Evolutionary conservation across 2,888 invertebrate genomes (phyloP), one percentile per base, ranked within the genome.

Genomic region (Aspidiotus rigidus): DNA sequence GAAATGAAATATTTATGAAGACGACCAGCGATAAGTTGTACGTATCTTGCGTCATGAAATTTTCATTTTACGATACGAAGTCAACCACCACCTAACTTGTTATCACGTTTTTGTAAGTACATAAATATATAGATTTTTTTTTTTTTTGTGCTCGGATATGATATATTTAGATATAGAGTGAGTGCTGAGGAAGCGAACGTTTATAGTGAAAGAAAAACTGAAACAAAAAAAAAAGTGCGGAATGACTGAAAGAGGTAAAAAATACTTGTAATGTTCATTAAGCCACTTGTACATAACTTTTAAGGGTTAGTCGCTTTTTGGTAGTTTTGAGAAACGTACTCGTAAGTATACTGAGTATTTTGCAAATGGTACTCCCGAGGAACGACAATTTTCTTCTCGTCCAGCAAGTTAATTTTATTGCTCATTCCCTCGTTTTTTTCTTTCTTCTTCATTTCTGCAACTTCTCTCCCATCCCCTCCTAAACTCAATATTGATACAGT

Each of bases 41-140:
- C 28, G 39, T 63, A 63, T 63, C 63, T 49, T 49, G 53, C 53
- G 53, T 63, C 63, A 53, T 63, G 53, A 63, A 63, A 63, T 63
- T 63, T 63, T 53, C 53, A 63, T 63, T 63, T 63, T 63, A 63
- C 63, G 63, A 63, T 53, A 16, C 6, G 17, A 53, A 17, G n/a
- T 53, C 39, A 53, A 63, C 53, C 63, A 17, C 44, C 39, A n/a
- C n/a, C 49, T 40, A 9, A 62, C 44, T 62, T 62, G 42, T 63
- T 63, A 63, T 63, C 63, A 63, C 63, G 63, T 63, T 63, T 63
- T 62, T 17, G 62, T 62, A 17, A 44, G 49, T 28, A 28, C 28
- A 28, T 28, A 28, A 28, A 28, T 28, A 28, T 28, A 28, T 3
- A 3, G 1, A 3, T 28, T 28, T 28, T 28, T 28, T 28, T 5